phyloP scores from a whole-genome alignment of 92 coral and sea anemone species.

The Diadumene lineata region DNA sequence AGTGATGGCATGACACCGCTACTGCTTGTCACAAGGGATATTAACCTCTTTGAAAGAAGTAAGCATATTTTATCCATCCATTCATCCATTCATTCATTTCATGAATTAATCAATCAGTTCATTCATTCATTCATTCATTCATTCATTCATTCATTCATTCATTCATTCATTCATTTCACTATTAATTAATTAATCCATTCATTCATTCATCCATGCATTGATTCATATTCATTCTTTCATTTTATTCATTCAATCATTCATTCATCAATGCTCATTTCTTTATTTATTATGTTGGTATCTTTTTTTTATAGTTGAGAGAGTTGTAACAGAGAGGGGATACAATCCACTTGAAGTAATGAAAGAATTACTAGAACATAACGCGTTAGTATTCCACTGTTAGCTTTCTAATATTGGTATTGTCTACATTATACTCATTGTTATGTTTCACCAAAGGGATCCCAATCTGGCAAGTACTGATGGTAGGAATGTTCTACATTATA shows the following conservation, averaged over 20 bases:
- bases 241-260: not conserved
- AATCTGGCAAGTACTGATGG: slow-evolving; percentile 67
- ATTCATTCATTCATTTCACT: not conserved
- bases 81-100: not conserved
- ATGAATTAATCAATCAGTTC: not conserved
- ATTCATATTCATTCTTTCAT: not conserved
- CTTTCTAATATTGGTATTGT: not conserved
- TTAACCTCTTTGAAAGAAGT: slow-evolving; percentile 87
- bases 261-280: not conserved
- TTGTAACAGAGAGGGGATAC: slow-evolving; percentile 67
- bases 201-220: not conserved
- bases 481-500: slow-evolving; percentile 71
- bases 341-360: slow-evolving; percentile 85
- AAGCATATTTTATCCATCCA: slow-evolving; percentile 17
- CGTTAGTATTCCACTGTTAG: no score
- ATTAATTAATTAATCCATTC: not conserved
- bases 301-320: slow-evolving; percentile 62
- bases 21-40: slow-evolving; percentile 86
- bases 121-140: not conserved
- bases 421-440: not conserved
- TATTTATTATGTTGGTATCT: not conserved
- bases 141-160: not conserved
- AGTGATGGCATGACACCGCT: slow-evolving; percentile 95
- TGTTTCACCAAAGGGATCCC: slow-evolving; percentile 52
- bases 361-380: slow-evolving; percentile 79